Evolutionary conservation across 2,888 invertebrate genomes (phyloP).

Genomic region (Scrobipalpa costella): DNA sequence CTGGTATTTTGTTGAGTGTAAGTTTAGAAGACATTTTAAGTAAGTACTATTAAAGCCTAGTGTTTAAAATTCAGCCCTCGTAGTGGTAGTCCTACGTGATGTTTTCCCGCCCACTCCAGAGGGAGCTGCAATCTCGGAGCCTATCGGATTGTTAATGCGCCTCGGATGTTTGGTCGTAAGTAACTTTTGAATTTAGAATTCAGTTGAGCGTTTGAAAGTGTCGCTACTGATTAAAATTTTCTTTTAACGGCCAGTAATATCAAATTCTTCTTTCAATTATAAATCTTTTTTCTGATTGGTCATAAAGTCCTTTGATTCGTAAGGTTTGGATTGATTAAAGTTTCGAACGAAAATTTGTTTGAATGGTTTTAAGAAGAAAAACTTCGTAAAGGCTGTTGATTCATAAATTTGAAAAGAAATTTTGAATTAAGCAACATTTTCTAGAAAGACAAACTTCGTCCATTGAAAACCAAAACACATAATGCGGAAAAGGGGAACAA

Average conservation of each 20-base stretch:
- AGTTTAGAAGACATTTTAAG: not conserved
- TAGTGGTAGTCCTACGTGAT: conserved; percentile 47
- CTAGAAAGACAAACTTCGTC: not conserved
- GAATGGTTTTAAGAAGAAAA: too few relatives aligned
- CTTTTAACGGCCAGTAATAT: conserved; percentile 2
- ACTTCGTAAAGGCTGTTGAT: not conserved
- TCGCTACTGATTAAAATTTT: not conserved
- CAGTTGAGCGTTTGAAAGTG: conserved; percentile 5
- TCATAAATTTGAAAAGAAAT: too few relatives aligned
- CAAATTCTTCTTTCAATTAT: not conserved
- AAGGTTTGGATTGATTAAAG: not conserved
- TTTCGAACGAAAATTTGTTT: not conserved
- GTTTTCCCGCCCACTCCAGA: conserved; percentile 53
- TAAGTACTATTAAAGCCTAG: not conserved
- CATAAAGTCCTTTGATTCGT: too few relatives aligned
- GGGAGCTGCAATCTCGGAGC: conserved; percentile 52
- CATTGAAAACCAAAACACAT: not conserved
- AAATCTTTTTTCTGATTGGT: not conserved
- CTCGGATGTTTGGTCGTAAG: conserved; percentile 33
- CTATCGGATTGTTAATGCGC: conserved; percentile 55
- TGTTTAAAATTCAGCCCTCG: conserved; percentile 36
- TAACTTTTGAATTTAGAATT: conserved; percentile 18
- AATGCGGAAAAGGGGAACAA: not conserved
- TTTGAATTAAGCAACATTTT: too few relatives aligned
- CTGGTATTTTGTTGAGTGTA: not conserved